Conservation (phyloP, 2,113 vertebrate genomes). For the Euleptes europaea region DNA sequence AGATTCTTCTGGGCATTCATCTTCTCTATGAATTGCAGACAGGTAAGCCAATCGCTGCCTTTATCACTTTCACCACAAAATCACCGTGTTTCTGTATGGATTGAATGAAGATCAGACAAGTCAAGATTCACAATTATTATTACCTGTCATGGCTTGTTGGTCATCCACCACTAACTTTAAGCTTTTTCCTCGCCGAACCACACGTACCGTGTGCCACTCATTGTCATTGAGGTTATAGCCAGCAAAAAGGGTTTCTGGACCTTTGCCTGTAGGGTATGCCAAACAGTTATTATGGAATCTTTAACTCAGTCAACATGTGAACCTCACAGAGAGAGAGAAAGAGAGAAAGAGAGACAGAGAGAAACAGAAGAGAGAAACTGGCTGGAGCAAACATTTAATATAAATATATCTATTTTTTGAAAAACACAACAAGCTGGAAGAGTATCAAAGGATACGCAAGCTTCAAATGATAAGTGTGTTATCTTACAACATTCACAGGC, state of each 20-base stretch:
- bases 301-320: slow-evolving; percentile 72
- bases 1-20: neutral
- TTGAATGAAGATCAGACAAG: neutral
- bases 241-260: slow-evolving; percentile 97
- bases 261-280: slow-evolving; percentile 99
- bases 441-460: slow-evolving; percentile 56
- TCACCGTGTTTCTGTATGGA: neutral
- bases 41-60: neutral
- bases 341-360: slow-evolving; percentile 53
- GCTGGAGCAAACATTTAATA: slow-evolving; percentile 57
- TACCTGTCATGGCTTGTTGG: slow-evolving; percentile 88
- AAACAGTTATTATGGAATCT: slow-evolving; percentile 88
- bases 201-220: slow-evolving; percentile 98
- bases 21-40: neutral
- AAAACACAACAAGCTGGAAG: slow-evolving; percentile 68
- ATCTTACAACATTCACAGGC: slow-evolving; percentile 35
- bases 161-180: slow-evolving; percentile 97
- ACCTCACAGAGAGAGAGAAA: slow-evolving; percentile 75
- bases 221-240: slow-evolving; percentile 99
- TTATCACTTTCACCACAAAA: neutral
- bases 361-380: slow-evolving; percentile 51
- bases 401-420: slow-evolving; percentile 54
- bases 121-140: slow-evolving; percentile 2
- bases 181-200: slow-evolving; percentile 95
- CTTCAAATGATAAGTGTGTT: slow-evolving; percentile 47